Conservation (phyloP, 2,113 vertebrate species). For the Myrmecobius fasciatus region DNA sequence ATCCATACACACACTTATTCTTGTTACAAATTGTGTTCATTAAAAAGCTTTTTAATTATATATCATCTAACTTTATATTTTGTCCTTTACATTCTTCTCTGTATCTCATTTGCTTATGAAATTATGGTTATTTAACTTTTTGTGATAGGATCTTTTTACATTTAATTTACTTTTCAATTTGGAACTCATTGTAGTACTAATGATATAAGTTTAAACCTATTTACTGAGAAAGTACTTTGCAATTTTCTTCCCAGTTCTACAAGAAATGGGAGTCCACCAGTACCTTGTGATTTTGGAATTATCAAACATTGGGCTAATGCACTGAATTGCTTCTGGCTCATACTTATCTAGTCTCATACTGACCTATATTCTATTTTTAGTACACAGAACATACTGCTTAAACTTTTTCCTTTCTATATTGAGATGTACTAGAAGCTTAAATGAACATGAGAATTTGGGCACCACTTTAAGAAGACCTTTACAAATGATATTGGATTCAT, state of each 20-base stretch:
- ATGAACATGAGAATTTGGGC: neutral
- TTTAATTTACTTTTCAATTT: neutral
- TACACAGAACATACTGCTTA: neutral
- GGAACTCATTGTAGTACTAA: neutral
- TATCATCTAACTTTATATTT: neutral
- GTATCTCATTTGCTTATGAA: neutral
- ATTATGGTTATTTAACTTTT: neutral
- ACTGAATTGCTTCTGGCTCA: neutral
- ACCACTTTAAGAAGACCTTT: neutral
- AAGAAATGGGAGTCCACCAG: neutral
- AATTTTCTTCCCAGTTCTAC: neutral
- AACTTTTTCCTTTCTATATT: neutral
- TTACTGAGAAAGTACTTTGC: neutral
- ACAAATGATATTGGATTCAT: neutral
- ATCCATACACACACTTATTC: neutral
- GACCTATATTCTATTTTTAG: neutral
- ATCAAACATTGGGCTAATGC: neutral
- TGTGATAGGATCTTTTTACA: neutral
- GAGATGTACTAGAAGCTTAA: neutral
- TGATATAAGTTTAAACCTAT: neutral
- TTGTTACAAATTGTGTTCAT: neutral
- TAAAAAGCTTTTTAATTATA: neutral
- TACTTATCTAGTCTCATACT: neutral
- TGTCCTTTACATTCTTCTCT: neutral
- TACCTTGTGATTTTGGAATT: neutral